Percentiles rank a stretch among this genome's conserved stretches.
phyloP scores from a whole-genome alignment of 2,113 vertebrate species.

The Bos indicus region DNA sequence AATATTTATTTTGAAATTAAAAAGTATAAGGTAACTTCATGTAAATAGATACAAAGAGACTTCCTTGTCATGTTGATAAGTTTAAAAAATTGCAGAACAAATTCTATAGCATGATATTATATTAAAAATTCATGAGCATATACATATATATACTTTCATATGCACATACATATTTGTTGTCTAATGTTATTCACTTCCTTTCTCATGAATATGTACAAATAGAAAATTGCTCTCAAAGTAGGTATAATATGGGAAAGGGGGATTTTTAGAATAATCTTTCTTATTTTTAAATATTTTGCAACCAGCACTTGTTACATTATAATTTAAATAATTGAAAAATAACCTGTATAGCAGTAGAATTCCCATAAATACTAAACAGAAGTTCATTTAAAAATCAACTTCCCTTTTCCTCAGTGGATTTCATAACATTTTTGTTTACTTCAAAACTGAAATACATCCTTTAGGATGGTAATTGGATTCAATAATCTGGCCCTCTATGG shows the following conservation, averaged over 20 bases:
- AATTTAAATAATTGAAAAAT: constrained; percentile 7
- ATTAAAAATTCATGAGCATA: neutral
- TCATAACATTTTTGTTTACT: neutral
- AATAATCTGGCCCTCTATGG: neutral
- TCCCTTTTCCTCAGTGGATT: neutral
- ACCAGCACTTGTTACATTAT: neutral
- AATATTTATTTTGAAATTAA: neutral
- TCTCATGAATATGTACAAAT: neutral
- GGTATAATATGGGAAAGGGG: neutral
- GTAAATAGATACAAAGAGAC: neutral
- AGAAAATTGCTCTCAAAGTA: neutral
- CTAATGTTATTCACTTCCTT: neutral
- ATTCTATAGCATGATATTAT: neutral
- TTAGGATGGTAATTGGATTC: neutral
- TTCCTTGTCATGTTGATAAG: neutral
- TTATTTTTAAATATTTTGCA: neutral
- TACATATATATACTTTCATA: neutral
- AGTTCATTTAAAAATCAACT: neutral
- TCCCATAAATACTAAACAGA: neutral
- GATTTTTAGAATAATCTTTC: neutral
- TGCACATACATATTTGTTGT: neutral
- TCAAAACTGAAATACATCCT: neutral
- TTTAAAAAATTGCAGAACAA: neutral
- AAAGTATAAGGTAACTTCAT: neutral
- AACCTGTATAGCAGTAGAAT: neutral